phyloP scores from a whole-genome alignment of 2,797 vertebrate species.

The Margarornis squamiger region DNA sequence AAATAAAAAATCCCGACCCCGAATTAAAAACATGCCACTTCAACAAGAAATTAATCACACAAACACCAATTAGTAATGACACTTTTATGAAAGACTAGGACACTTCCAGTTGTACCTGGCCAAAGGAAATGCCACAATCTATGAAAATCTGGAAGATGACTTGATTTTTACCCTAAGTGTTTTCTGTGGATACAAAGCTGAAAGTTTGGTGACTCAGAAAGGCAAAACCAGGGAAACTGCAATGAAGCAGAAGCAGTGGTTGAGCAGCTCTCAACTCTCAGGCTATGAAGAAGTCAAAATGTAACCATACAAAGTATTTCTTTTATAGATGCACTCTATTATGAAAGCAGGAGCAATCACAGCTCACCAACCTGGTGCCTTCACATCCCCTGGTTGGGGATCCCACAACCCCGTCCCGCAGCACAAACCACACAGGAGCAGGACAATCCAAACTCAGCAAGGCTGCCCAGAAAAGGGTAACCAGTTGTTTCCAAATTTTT shows the following conservation, averaged over 20 bases:
- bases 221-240: background rate
- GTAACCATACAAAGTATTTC: background rate
- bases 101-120: background rate
- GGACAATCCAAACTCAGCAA: background rate
- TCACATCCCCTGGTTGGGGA: rapidly evolving
- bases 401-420: background rate
- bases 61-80: background rate
- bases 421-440: too few relatives aligned
- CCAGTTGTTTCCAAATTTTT: background rate
- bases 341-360: background rate
- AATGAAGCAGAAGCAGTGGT: background rate
- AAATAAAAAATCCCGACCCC: background rate
- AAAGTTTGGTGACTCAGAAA: background rate
- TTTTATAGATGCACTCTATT: background rate
- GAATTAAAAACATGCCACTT: background rate
- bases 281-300: background rate
- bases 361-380: background rate
- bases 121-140: background rate
- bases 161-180: rapidly evolving
- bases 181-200: background rate
- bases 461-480: background rate
- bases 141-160: background rate
- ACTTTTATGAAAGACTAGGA: background rate
- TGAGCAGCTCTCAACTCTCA: background rate
- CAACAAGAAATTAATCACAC: background rate